These are phyloP conservation scores for Epizoanthus fatuus DNA, from an alignment of 92 coral and sea anemone species.

Conservation along the genomic window DNA sequence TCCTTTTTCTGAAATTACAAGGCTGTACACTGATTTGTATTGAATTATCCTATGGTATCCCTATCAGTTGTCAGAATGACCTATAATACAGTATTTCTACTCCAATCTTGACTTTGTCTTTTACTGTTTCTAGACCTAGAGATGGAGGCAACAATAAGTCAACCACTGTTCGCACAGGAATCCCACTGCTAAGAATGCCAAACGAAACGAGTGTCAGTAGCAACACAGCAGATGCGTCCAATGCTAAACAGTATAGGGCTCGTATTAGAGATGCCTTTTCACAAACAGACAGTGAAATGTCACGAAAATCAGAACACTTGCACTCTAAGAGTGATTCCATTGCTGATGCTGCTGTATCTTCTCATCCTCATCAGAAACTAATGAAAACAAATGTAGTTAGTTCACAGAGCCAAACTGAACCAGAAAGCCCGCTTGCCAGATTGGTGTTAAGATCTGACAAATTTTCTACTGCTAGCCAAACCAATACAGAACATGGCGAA, in stretches of 20 bases:
- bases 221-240: neutral
- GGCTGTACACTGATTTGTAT: neutral
- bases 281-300: neutral
- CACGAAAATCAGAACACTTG: too few relatives aligned
- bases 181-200: slow-evolving; percentile 9
- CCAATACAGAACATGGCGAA: slow-evolving; percentile 1
- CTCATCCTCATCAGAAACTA: neutral
- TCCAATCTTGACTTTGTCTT: neutral
- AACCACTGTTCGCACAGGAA: slow-evolving; percentile 38
- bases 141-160: slow-evolving; percentile 12
- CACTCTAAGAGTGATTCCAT: too few relatives aligned
- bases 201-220: neutral
- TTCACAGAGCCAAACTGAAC: neutral
- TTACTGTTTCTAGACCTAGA: neutral
- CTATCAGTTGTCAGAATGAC: neutral
- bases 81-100: neutral
- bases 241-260: neutral
- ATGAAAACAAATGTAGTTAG: neutral
- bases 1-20: too few relatives aligned
- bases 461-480: slow-evolving; percentile 11
- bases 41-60: neutral
- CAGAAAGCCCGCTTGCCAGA: neutral
- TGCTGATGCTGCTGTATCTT: neutral
- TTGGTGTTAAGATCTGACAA: neutral
- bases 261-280: slow-evolving; percentile 1